A percentile compares a stretch with the other conserved stretches of the same genome.
Conservation (phyloP, 2,888 invertebrate genomes). For the Xiphydria camelus region DNA sequence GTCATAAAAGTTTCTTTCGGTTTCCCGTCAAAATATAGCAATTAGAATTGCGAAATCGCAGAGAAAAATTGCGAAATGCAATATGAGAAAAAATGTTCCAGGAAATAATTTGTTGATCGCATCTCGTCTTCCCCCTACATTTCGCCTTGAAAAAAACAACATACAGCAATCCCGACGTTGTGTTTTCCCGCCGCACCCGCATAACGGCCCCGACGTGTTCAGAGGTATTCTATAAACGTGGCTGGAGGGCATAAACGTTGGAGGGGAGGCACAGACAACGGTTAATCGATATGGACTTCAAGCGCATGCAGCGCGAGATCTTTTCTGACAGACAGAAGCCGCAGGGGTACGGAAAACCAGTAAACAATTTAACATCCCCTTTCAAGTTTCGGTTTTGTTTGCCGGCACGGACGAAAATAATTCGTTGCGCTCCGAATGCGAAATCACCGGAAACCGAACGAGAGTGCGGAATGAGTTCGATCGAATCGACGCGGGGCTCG, state of each 20-base stretch:
- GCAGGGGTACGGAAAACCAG: slow-evolving; percentile 47
- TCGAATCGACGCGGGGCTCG: no score
- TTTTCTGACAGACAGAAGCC: slow-evolving; percentile 50
- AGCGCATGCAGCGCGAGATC: slow-evolving; percentile 50
- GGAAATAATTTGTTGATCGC: no score
- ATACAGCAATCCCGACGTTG: no score
- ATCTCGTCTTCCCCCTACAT: no score
- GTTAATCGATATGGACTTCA: slow-evolving; percentile 55
- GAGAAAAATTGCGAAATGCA: no score
- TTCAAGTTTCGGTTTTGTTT: slow-evolving; percentile 53
- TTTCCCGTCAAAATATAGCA: no score
- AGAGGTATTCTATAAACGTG: slow-evolving; percentile 50
- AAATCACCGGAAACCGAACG: slow-evolving; percentile 16
- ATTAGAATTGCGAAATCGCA: no score
- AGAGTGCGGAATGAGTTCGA: not conserved
- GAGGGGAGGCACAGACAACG: slow-evolving; percentile 42
- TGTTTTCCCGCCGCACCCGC: no score
- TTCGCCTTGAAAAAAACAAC: no score
- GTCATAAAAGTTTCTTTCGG: no score
- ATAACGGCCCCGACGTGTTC: no score
- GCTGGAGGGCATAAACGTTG: slow-evolving; percentile 29
- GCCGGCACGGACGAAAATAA: slow-evolving; percentile 50
- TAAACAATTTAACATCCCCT: slow-evolving; percentile 49
- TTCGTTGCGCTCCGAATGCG: slow-evolving; percentile 26
- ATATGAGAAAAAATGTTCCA: no score